These are phyloP conservation scores for Lithophane semibrunnea DNA, from an alignment of 2,888 invertebrate species.

Conservation along the genomic window DNA sequence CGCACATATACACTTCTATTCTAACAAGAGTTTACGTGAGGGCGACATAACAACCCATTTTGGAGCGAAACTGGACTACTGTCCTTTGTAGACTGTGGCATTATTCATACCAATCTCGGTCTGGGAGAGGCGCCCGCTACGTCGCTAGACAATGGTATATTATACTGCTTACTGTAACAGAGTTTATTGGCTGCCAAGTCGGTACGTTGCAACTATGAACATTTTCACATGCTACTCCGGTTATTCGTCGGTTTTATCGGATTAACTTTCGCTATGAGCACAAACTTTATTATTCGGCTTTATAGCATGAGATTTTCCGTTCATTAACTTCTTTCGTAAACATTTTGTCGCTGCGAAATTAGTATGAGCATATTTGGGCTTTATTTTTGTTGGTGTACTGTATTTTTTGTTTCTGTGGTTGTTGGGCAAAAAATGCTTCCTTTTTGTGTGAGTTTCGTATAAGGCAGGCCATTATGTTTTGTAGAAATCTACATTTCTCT, in stretches of 20 bases:
- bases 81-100: slow-evolving; percentile 54
- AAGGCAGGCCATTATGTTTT: not conserved
- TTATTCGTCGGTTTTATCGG: slow-evolving; percentile 47
- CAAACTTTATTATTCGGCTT: slow-evolving; percentile 44
- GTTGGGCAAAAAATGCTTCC: not conserved
- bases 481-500: not conserved
- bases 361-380: slow-evolving; percentile 19
- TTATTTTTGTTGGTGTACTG: not conserved
- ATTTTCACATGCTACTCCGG: slow-evolving; percentile 47
- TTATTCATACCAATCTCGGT: slow-evolving; percentile 67
- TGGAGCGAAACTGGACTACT: slow-evolving; percentile 53
- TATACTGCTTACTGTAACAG: slow-evolving; percentile 54
- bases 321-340: slow-evolving; percentile 39
- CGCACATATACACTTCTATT: slow-evolving; percentile 28
- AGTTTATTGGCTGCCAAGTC: slow-evolving; percentile 73
- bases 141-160: slow-evolving; percentile 62
- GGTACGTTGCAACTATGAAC: slow-evolving; percentile 54
- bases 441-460: not conserved
- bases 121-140: slow-evolving; percentile 46
- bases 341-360: slow-evolving; percentile 35
- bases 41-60: slow-evolving; percentile 58
- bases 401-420: slow-evolving; percentile 3
- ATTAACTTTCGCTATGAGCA: slow-evolving; percentile 55
- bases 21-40: slow-evolving; percentile 46
- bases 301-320: slow-evolving; percentile 40